Evolutionary conservation across 2,888 invertebrate genomes (phyloP), one percentile per base, ranked within the genome.

Genomic region (Apamea epomidion): DNA sequence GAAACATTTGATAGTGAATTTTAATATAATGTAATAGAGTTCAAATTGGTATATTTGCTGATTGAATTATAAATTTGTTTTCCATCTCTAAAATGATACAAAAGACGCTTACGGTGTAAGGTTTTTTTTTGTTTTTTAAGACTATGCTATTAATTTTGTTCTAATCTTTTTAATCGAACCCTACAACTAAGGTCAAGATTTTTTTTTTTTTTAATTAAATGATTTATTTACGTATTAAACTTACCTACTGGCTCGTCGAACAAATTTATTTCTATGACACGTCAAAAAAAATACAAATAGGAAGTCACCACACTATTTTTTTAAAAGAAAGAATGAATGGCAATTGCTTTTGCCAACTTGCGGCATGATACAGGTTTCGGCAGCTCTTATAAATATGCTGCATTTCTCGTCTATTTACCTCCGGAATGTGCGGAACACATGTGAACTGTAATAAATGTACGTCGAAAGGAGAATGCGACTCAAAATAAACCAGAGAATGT

Each of bases 401-500:
- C 51, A 72, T 74, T 70, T 67, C 69, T 25, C 10, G 21, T 72
- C 12, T 65, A 73, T 73, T 75, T 45, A 81, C 48, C 65, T 54
- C 45, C 1, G 74, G 72, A 85, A 81, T 81, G 32, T 75, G 54
- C 37, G n/a, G 21, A 70, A 29, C 64, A 81, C 85, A 75, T 87
- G 78, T 73, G 42, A 70, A 16, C 51, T 16, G 60, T 10, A 64
- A 70, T 72, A 65, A 58, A 65, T 74, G 32, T 72, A 65, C 64
- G 68, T 67, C 58, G 37, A 65, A 65, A 69, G 12, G 16, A 74
- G 71, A 87, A 75, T 77, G 69, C 37, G 77, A 71, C 73, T 85
- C 48, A 58, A 85, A 85, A 85, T 85, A 84, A 84, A 80, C 84
- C 37, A 14, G 45, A 74, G 62, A 87, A 74, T 68, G 69, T 78